phyloP scores from a whole-genome alignment of 2,113 vertebrate species.

The Petrocephalus zakoni region DNA sequence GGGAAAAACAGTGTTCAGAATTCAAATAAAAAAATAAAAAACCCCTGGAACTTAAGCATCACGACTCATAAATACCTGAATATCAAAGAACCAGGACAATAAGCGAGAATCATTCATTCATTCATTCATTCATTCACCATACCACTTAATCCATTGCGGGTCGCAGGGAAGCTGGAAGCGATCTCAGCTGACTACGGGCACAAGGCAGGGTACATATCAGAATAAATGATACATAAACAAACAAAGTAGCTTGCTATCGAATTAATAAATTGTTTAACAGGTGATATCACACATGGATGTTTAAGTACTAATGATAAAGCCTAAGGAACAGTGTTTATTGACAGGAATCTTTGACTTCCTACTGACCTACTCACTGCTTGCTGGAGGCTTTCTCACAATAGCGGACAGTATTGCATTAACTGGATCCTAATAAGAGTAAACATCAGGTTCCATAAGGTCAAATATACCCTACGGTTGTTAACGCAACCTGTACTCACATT shows the following conservation, averaged over 20 bases:
- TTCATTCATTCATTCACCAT: too few species aligned
- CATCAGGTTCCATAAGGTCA: neutral
- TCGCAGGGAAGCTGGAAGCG: too few species aligned
- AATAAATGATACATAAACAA: neutral
- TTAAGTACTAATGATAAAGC: neutral
- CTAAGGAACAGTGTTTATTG: neutral
- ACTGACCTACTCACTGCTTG: neutral
- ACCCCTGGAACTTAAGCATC: neutral
- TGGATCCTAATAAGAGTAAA: neutral
- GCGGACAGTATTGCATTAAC: neutral
- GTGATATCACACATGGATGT: neutral
- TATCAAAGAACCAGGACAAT: neutral
- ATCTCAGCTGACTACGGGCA: too few species aligned
- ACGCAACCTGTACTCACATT: neutral
- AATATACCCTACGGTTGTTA: neutral
- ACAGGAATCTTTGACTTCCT: neutral
- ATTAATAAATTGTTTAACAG: neutral
- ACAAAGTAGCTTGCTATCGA: neutral
- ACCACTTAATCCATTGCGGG: too few species aligned
- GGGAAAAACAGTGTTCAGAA: neutral
- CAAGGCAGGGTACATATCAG: too few species aligned
- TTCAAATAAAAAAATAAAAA: neutral
- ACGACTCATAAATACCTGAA: neutral
- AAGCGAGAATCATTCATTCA: too few species aligned
- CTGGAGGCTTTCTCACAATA: neutral